Evolutionary conservation across 2,113 vertebrate genomes (phyloP).

Genomic region (Crotalus helleri): DNA sequence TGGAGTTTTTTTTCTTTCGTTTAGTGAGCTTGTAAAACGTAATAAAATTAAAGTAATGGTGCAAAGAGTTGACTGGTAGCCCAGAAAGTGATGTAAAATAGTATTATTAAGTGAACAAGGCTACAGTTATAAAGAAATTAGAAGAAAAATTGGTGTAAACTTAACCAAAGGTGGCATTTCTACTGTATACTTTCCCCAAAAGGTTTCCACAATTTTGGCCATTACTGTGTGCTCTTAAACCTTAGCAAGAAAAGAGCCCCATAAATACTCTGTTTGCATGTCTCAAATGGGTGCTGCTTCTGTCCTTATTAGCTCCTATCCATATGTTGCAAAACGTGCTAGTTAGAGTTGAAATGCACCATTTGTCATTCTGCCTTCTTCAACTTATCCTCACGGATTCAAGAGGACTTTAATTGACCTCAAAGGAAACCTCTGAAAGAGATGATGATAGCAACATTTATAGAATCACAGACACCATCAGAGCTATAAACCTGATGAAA

Average conservation of each 20-base stretch:
- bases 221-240: not conserved
- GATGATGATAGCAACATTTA: not conserved
- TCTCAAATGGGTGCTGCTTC: not conserved
- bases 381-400: not conserved
- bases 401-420: not conserved
- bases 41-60: too few species aligned
- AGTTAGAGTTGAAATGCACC: not conserved
- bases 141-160: too few species aligned
- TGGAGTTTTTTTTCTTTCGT: too few species aligned
- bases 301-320: not conserved
- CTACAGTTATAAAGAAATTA: too few species aligned
- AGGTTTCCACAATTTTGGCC: too few species aligned
- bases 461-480: not conserved
- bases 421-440: not conserved
- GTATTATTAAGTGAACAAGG: too few species aligned
- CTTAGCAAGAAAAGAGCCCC: not conserved
- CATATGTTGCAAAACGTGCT: not conserved
- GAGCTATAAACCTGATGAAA: not conserved
- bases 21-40: too few species aligned
- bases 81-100: too few species aligned
- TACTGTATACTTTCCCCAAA: too few species aligned
- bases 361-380: not conserved
- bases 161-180: too few species aligned
- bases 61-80: too few species aligned
- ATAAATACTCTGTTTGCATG: not conserved